These are phyloP conservation scores for Pachyuromys duprasi DNA, from an alignment of 2,797 vertebrate genomes.

Conservation along the genomic window DNA sequence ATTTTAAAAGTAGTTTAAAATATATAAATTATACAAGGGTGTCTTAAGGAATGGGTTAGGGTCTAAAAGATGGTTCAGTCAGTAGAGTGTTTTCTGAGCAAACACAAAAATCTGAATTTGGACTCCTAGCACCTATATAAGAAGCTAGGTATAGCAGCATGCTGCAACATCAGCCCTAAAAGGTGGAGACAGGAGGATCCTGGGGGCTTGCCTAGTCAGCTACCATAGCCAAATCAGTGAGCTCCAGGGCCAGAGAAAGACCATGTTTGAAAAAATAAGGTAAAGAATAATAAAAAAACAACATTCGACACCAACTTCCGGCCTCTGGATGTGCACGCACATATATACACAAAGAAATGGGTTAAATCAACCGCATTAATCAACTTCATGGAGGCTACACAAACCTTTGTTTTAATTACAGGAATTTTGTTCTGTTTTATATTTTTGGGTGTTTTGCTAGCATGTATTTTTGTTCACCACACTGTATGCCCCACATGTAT, in stretches of 20 bases:
- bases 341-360: neutral
- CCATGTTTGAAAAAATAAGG: neutral
- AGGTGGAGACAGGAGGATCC: neutral
- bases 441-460: neutral
- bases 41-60: slow-evolving; percentile 41
- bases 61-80: neutral
- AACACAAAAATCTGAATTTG: neutral
- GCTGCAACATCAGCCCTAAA: neutral
- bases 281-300: neutral
- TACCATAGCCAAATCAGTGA: neutral
- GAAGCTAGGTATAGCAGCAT: neutral
- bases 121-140: neutral
- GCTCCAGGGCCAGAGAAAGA: neutral
- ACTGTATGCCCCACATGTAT: neutral
- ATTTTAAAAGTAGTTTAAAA: slow-evolving; percentile 10
- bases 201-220: neutral
- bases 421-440: neutral
- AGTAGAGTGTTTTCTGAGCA: neutral
- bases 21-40: neutral
- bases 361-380: slow-evolving; percentile 43
- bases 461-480: neutral
- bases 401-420: neutral
- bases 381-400: slow-evolving; percentile 2
- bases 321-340: neutral
- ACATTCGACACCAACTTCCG: neutral